Percentiles rank a stretch among this genome's conserved stretches.
These are phyloP conservation scores for Dysmachus trigonus DNA, from an alignment of 2,888 invertebrate species.

Conservation along the genomic window DNA sequence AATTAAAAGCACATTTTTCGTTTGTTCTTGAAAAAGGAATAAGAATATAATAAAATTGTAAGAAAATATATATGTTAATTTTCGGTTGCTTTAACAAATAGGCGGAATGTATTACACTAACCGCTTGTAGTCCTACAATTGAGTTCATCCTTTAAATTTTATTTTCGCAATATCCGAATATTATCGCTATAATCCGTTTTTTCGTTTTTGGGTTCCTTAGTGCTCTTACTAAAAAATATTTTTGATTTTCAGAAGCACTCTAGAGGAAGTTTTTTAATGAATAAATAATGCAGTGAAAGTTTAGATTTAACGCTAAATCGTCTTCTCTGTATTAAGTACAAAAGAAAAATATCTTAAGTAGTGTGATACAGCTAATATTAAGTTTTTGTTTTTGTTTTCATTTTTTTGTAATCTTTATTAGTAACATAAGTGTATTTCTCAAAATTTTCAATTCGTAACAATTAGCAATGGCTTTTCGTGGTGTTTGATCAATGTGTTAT, in stretches of 20 bases:
- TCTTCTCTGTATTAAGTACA: not conserved
- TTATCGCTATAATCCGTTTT: not conserved
- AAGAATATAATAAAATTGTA: not conserved
- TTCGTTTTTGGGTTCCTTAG: constrained; percentile 1
- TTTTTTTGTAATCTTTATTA: not conserved
- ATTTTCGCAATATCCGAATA: constrained; percentile 17
- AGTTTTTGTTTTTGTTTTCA: constrained; percentile 3
- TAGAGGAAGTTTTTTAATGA: constrained; percentile 41
- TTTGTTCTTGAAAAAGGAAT: not conserved
- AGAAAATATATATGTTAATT: not conserved
- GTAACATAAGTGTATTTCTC: constrained; percentile 8
- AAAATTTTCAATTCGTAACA: constrained; percentile 20
- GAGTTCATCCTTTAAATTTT: constrained; percentile 30
- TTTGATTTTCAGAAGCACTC: constrained; percentile 44
- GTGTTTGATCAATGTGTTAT: constrained; percentile 41
- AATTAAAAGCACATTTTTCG: not conserved
- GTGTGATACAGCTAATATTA: not conserved
- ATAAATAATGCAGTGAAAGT: not conserved
- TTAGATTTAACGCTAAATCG: constrained; percentile 35
- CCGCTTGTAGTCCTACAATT: constrained; percentile 33
- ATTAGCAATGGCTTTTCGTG: constrained; percentile 44
- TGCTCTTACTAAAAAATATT: constrained; percentile 25
- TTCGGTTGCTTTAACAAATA: constrained; percentile 5
- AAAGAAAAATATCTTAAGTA: constrained; percentile 22
- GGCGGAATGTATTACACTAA: constrained; percentile 27